Evolutionary conservation across 2,888 invertebrate genomes (phyloP).

Genomic region (Amphimallon solstitiale): DNA sequence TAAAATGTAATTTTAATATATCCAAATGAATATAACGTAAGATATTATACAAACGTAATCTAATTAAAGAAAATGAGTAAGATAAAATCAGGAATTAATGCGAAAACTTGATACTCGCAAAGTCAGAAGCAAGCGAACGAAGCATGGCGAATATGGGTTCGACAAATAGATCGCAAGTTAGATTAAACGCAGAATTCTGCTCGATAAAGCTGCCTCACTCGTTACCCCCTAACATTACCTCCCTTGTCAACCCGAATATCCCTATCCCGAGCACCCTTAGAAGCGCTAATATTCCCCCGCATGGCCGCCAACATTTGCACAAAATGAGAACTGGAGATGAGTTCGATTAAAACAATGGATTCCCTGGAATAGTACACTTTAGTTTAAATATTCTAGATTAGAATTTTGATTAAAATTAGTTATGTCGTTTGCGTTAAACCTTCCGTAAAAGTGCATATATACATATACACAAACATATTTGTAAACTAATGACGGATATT

Average conservation of each 20-base stretch:
- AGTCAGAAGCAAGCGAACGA: constrained; percentile 25
- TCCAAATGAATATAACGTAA: too few relatives aligned
- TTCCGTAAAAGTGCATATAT: constrained; percentile 11
- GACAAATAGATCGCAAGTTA: constrained; percentile 64
- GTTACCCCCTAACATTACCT: constrained; percentile 50
- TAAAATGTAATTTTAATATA: too few relatives aligned
- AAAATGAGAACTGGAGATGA: constrained; percentile 64
- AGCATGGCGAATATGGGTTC: constrained; percentile 54
- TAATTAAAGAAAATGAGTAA: constrained; percentile 22
- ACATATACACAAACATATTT: neutral
- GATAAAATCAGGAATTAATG: constrained; percentile 32
- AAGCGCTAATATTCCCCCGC: constrained; percentile 63
- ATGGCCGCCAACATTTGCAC: constrained; percentile 63
- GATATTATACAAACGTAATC: neutral
- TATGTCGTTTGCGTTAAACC: constrained; percentile 31
- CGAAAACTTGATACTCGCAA: constrained; percentile 33
- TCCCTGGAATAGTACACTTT: constrained; percentile 50
- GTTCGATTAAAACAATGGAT: constrained; percentile 64
- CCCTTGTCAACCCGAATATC: constrained; percentile 49
- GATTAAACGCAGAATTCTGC: constrained; percentile 63
- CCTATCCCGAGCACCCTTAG: constrained; percentile 57
- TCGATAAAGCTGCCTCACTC: constrained; percentile 58
- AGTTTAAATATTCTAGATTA: constrained; percentile 48
- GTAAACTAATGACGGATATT: neutral
- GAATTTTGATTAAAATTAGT: constrained; percentile 40